phyloP scores from a whole-genome alignment of 35 echinoderm and acorn worm genomes.

The Lytechinus variegatus region DNA sequence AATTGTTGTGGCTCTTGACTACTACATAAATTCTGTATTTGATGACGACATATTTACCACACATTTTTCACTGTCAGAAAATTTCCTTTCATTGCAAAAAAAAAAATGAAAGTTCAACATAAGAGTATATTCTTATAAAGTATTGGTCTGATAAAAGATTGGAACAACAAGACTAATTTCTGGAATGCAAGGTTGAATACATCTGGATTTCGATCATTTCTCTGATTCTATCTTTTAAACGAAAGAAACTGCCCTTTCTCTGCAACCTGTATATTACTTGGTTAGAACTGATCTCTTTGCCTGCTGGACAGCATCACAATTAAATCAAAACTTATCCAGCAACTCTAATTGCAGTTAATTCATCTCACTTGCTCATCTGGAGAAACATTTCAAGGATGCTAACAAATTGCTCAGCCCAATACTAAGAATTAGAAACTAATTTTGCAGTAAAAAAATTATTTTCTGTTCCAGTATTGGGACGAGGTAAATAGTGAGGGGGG shows the following conservation, averaged over 20 bases:
- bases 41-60: too few relatives aligned
- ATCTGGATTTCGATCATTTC: neutral
- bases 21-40: too few relatives aligned
- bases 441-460: neutral
- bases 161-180: neutral
- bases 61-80: neutral
- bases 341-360: neutral
- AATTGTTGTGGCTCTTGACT: too few relatives aligned
- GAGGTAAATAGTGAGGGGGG: neutral
- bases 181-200: neutral
- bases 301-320: neutral
- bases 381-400: neutral
- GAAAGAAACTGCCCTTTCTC: neutral
- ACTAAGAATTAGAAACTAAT: neutral
- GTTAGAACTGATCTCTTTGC: neutral
- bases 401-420: neutral
- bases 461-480: neutral
- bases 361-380: neutral
- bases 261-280: neutral
- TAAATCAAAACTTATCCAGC: too few relatives aligned
- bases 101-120: neutral
- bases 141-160: neutral
- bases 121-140: too few relatives aligned
- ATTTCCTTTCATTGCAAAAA: neutral
- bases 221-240: neutral